phyloP scores from a whole-genome alignment of 2,888 invertebrate genomes.

The Baccha elongata region DNA sequence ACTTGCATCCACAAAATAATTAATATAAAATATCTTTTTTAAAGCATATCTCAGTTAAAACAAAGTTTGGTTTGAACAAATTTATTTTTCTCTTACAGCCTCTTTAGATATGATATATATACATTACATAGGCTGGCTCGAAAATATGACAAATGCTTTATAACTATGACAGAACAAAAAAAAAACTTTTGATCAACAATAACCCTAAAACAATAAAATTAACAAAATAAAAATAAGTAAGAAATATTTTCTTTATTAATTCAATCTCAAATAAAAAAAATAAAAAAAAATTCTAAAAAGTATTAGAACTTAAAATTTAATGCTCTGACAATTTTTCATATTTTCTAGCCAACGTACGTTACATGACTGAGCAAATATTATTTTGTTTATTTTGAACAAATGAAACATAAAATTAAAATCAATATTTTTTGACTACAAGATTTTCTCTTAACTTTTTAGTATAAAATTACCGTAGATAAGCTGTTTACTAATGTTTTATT shows the following conservation, averaged over 20 bases:
- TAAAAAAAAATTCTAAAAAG: neutral
- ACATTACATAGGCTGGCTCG: neutral
- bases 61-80: no score
- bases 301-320: neutral
- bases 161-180: no score
- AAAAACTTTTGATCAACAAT: no score
- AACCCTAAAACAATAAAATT: no score
- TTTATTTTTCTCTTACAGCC: neutral
- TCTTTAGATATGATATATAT: neutral
- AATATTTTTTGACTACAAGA: slow-evolving; percentile 18
- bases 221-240: neutral
- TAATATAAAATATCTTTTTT: neutral
- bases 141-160: neutral
- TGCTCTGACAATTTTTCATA: neutral
- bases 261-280: neutral
- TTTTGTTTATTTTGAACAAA: neutral
- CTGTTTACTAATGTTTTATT: slow-evolving; percentile 9
- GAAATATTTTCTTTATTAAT: neutral
- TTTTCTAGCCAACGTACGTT: slow-evolving; percentile 5
- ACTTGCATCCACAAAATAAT: neutral
- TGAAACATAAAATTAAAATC: neutral
- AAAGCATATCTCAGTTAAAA: neutral
- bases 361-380: slow-evolving; percentile 5
- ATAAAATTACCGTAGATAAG: neutral
- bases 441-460: neutral